Evolutionary conservation across 2,888 invertebrate species (phyloP), one percentile per base, ranked within the genome.

Genomic region (Chrysotoxum bicinctum): DNA sequence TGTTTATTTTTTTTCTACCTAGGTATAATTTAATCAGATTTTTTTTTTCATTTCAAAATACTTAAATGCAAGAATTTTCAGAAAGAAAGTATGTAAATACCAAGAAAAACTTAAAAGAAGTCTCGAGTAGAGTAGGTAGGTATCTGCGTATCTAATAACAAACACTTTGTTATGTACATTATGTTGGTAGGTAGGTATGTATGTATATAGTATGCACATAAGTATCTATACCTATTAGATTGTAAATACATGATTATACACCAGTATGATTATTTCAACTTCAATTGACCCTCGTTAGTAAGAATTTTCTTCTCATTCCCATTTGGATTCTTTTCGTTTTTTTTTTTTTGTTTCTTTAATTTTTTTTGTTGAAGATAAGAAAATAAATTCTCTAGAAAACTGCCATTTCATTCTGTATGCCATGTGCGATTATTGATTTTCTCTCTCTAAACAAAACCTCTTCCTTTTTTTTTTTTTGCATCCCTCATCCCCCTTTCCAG

Each of bases 211-310:
- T n/a, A 26, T 26, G 26, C n/a, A n/a, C n/a, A n/a, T 26, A 26
- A 26, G 26, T 26, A 26, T 26, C 4, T 4, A 26, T 26, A 26
- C n/a, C n/a, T n/a, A 7, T 26, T 40, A 35, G 12, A 12, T 35
- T 1, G 12, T 35, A 12, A 12, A 40, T 16, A 43, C 43, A 26
- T 26, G 5, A 3, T 3, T 23, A 50, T 2, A 40, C 10, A 73
- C 32, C 19, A 54, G 43, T 23, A 54, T 35, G 64, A 70, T 32
- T 40, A 56, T 70, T 66, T 54, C 62, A 81, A 69, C 76, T 62
- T 80, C 76, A 80, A 76, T 81, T 81, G 76, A 85, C 72, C 76
- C 85, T 85, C 54, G 84, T 84, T 80, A 78, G 72, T 19, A 74
- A 32, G 48, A 40, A 21, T 77, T 77, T 70, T 58, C 54, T 70